phyloP scores from a whole-genome alignment of 2,888 invertebrate genomes.

The Thymelicus acteon region DNA sequence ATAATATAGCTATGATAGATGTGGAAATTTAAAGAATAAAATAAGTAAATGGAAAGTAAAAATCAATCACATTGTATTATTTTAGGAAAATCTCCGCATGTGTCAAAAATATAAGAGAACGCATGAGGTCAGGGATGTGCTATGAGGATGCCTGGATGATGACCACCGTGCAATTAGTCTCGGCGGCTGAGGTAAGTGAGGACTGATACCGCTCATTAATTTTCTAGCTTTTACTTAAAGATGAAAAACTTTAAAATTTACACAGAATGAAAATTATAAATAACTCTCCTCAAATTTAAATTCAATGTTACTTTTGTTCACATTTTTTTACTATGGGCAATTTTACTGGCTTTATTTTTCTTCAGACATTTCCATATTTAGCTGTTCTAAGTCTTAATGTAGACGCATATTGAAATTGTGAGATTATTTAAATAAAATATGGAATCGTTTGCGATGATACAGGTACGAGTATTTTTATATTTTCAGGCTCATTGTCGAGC shows the following conservation, averaged over 20 bases:
- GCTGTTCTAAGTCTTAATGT: no score
- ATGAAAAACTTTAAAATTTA: no score
- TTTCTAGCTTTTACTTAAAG: no score
- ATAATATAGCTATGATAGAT: no score
- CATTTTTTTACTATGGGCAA: no score
- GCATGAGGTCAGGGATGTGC: constrained; percentile 85
- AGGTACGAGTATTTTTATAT: constrained; percentile 9
- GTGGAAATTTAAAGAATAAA: background rate
- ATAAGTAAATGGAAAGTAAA: background rate
- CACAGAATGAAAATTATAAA: no score
- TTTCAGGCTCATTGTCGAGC: constrained; percentile 92
- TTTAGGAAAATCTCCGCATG: constrained; percentile 88
- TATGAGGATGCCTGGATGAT: constrained; percentile 93
- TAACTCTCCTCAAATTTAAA: no score
- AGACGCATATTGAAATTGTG: no score
- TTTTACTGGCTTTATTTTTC: no score
- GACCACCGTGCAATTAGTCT: constrained; percentile 91
- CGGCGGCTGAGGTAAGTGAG: constrained; percentile 89
- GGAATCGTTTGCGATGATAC: background rate
- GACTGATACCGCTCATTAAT: background rate
- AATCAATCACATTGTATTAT: constrained; percentile 19
- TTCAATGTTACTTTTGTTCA: no score
- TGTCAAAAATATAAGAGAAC: constrained; percentile 86
- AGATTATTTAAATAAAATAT: no score
- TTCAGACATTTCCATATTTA: no score